Evolutionary conservation across 2,888 invertebrate genomes (phyloP).

Genomic region (Heliconius hortense): DNA sequence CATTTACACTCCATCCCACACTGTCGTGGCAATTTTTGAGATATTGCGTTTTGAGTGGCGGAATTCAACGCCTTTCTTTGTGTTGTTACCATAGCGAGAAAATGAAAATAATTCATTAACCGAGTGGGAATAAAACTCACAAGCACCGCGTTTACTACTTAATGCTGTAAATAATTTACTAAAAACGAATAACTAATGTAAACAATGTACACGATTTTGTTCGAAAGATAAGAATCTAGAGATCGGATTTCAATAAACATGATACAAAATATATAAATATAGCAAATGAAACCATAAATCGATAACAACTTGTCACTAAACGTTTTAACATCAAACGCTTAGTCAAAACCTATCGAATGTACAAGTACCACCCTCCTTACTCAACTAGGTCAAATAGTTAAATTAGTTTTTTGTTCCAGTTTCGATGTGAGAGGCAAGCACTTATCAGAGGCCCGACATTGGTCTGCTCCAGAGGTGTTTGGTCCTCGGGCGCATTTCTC

Average conservation of each 20-base stretch:
- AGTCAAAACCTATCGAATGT: background rate
- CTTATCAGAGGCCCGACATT: constrained; percentile 89
- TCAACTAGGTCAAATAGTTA: constrained; percentile 8
- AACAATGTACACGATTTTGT: background rate
- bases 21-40: no score
- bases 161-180: background rate
- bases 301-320: background rate
- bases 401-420: constrained; percentile 71
- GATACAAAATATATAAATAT: background rate
- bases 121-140: no score
- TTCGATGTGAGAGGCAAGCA: constrained; percentile 93
- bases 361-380: background rate
- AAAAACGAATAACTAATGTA: background rate
- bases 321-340: constrained; percentile 9
- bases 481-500: constrained; percentile 93
- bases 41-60: no score
- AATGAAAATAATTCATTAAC: background rate
- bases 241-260: background rate
- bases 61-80: no score
- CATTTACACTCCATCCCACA: no score
- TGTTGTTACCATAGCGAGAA: background rate
- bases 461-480: constrained; percentile 93
- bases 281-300: background rate
- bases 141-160: background rate
- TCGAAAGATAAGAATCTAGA: background rate